Conservation (phyloP, 2,113 vertebrate species). For the Calidris pugnax region DNA sequence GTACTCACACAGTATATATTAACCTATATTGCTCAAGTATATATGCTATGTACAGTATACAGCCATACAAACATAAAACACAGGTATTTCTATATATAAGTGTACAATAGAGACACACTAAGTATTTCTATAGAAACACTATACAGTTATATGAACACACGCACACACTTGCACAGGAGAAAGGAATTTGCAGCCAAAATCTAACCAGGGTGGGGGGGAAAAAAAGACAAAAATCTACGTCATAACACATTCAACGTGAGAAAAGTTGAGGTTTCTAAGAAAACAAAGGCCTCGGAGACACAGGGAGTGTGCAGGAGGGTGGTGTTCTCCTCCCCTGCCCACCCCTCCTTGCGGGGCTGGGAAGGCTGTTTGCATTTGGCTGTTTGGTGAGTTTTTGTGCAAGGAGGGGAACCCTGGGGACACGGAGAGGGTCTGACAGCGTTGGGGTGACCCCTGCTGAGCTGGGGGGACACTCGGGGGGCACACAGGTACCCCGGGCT, state of each 20-base stretch:
- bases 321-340: neutral
- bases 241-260: neutral
- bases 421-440: accelerated
- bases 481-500: neutral
- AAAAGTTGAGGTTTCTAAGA: neutral
- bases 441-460: accelerated
- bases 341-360: neutral
- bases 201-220: accelerated
- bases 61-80: slow-evolving; percentile 48
- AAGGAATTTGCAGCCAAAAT: neutral
- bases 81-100: neutral
- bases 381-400: neutral
- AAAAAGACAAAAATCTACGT: neutral
- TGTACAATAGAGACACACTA: neutral
- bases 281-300: neutral
- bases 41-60: slow-evolving; percentile 51
- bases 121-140: neutral
- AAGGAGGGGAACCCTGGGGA: accelerated
- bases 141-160: neutral
- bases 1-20: slow-evolving; percentile 36
- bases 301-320: neutral
- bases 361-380: neutral
- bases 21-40: slow-evolving; percentile 67
- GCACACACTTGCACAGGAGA: neutral
- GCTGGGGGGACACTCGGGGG: neutral